Percentiles rank a stretch among this genome's conserved stretches.
These are phyloP conservation scores for Leptopilina myrica DNA, from an alignment of 2,888 invertebrate species.

Conservation along the genomic window DNA sequence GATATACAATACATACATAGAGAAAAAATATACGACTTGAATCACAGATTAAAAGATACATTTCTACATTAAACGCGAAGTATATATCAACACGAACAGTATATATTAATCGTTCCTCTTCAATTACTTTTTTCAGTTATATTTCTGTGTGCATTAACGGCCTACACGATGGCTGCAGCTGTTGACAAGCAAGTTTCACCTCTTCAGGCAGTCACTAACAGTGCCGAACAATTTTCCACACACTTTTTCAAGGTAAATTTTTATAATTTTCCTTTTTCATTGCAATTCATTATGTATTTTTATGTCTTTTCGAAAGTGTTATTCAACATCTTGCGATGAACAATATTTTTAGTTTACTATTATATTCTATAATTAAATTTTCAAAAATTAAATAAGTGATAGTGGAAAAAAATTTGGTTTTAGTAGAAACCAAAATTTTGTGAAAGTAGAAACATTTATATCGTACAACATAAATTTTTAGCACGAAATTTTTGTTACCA, in stretches of 20 bases:
- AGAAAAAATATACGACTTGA: background rate
- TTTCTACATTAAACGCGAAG: background rate
- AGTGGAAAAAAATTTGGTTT: too few species aligned
- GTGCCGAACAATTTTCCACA: slow-evolving; percentile 57
- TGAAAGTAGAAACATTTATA: too few species aligned
- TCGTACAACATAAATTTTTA: too few species aligned
- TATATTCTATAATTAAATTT: too few species aligned
- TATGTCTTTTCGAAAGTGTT: too few species aligned
- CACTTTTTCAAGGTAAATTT: slow-evolving; percentile 58
- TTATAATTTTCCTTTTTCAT: background rate
- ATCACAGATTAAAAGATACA: background rate
- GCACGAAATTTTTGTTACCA: too few species aligned
- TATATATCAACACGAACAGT: background rate
- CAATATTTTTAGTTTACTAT: too few species aligned
- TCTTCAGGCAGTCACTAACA: slow-evolving; percentile 55
- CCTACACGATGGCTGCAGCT: slow-evolving; percentile 16
- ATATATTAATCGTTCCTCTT: slow-evolving; percentile 11
- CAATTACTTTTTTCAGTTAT: slow-evolving; percentile 13
- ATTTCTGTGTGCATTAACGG: slow-evolving; percentile 14
- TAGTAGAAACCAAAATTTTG: too few species aligned
- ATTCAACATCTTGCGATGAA: too few species aligned
- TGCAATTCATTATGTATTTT: too few species aligned
- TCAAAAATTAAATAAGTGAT: too few species aligned
- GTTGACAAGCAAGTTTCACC: slow-evolving; percentile 46
- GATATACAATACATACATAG: background rate